A percentile compares a stretch with the other conserved stretches of the same genome.
Evolutionary conservation across 2,113 vertebrate genomes (phyloP).

Genomic region (Okapia johnstoni): DNA sequence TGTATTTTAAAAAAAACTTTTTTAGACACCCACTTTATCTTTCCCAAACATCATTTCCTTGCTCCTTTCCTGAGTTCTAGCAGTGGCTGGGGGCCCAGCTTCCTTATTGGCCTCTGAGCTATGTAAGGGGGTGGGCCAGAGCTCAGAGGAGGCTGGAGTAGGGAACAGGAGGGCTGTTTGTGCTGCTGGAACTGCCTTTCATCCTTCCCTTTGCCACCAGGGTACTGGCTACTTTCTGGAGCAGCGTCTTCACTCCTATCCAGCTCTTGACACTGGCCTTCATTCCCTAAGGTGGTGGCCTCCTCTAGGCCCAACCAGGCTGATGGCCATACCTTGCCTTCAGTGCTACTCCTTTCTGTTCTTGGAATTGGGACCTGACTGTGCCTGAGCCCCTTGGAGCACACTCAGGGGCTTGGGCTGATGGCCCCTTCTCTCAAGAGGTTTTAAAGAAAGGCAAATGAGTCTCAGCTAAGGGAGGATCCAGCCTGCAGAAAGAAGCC

Average conservation of each 20-base stretch:
- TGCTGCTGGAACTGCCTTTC: constrained; percentile 49
- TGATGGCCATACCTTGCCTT: background rate
- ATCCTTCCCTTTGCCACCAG: constrained; percentile 54
- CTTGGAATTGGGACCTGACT: constrained; percentile 11
- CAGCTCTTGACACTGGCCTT: constrained; percentile 12
- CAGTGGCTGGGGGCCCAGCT: constrained; percentile 64
- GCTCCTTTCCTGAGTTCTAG: constrained; percentile 75
- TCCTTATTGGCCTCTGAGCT: constrained; percentile 68
- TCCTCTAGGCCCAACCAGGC: background rate
- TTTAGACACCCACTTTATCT: constrained; percentile 87
- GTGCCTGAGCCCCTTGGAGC: constrained; percentile 32
- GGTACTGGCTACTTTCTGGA: constrained; percentile 40
- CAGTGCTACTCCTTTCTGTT: background rate
- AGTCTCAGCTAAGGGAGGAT: constrained; percentile 32
- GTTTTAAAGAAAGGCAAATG: constrained; percentile 24
- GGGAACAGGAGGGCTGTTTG: constrained; percentile 53
- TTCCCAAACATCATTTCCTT: constrained; percentile 88
- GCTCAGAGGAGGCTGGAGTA: constrained; percentile 52
- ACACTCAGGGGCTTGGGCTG: constrained; percentile 22
- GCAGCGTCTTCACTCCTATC: constrained; percentile 24
- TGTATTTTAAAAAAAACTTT: constrained; percentile 76
- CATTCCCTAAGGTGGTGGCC: background rate
- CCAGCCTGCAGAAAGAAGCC: background rate
- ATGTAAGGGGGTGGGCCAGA: constrained; percentile 50
- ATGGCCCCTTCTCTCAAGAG: background rate